phyloP scores from a whole-genome alignment of 2,113 vertebrate genomes.

The Calidris pygmaea region DNA sequence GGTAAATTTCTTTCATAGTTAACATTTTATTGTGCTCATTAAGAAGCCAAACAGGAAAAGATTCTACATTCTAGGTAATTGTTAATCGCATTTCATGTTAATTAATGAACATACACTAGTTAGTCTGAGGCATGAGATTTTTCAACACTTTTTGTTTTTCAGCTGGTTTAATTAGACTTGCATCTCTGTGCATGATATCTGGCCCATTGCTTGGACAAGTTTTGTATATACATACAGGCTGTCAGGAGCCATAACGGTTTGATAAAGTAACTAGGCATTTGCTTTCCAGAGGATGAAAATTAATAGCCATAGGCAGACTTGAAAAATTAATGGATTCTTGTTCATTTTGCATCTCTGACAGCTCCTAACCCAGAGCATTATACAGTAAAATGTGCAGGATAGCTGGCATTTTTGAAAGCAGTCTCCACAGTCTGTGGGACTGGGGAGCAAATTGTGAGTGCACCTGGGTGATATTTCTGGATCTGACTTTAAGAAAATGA shows the following conservation, averaged over 20 bases:
- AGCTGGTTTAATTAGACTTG: neutral
- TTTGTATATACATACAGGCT: neutral
- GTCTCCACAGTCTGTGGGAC: neutral
- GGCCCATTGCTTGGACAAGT: neutral
- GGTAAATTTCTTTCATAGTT: neutral
- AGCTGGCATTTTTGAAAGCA: neutral
- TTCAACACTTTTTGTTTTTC: neutral
- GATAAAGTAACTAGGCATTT: neutral
- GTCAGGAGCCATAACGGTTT: neutral
- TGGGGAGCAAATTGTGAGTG: neutral
- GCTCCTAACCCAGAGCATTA: neutral
- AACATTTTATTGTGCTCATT: conserved; percentile 49
- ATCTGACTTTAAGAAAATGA: neutral
- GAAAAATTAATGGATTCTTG: neutral
- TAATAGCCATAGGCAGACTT: neutral
- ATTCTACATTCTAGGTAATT: neutral
- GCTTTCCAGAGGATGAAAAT: neutral
- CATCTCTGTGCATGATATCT: neutral
- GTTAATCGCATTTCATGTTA: neutral
- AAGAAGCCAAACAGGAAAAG: neutral
- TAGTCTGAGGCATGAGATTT: neutral
- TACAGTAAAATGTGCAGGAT: neutral
- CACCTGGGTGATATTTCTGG: neutral
- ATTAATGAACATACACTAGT: neutral
- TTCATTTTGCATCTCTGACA: neutral